Evolutionary conservation across 2,888 invertebrate species (phyloP).

Genomic region (Toxonevra muliebris): DNA sequence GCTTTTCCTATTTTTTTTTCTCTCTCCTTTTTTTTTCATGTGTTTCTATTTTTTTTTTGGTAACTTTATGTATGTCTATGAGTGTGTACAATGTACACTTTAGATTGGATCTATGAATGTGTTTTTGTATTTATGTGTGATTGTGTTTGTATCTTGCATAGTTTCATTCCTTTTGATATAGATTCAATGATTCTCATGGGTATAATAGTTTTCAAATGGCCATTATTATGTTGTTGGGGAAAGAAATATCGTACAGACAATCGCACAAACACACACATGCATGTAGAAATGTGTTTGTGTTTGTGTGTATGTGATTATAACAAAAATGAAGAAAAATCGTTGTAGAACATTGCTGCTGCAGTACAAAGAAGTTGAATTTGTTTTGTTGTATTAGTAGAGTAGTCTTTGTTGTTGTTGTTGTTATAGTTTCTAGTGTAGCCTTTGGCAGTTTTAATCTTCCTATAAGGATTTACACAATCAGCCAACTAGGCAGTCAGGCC

Average conservation of each 20-base stretch:
- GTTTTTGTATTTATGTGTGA: neutral
- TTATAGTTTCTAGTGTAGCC: too few relatives aligned
- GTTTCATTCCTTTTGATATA: constrained; percentile 8
- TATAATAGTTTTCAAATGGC: constrained; percentile 37
- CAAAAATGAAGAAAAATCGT: too few relatives aligned
- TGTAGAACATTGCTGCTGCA: neutral
- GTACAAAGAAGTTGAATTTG: neutral
- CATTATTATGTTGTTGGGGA: constrained; percentile 23
- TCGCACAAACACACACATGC: neutral
- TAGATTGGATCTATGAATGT: neutral
- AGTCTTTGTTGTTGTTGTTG: too few relatives aligned
- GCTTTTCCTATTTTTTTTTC: too few relatives aligned
- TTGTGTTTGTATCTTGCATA: constrained; percentile 12
- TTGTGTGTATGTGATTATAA: neutral
- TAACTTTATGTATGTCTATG: too few relatives aligned
- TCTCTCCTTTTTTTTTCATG: too few relatives aligned
- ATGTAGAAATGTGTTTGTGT: neutral
- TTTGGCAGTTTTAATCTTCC: too few relatives aligned
- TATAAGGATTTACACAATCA: too few relatives aligned
- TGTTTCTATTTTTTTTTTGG: too few relatives aligned
- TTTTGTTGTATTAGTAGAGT: too few relatives aligned
- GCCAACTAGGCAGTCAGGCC: too few relatives aligned
- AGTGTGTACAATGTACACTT: too few relatives aligned
- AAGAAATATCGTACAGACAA: neutral
- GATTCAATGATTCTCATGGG: constrained; percentile 36